These are phyloP conservation scores for Oxystoma pomonae DNA, from an alignment of 2,888 invertebrate genomes.

Conservation along the genomic window DNA sequence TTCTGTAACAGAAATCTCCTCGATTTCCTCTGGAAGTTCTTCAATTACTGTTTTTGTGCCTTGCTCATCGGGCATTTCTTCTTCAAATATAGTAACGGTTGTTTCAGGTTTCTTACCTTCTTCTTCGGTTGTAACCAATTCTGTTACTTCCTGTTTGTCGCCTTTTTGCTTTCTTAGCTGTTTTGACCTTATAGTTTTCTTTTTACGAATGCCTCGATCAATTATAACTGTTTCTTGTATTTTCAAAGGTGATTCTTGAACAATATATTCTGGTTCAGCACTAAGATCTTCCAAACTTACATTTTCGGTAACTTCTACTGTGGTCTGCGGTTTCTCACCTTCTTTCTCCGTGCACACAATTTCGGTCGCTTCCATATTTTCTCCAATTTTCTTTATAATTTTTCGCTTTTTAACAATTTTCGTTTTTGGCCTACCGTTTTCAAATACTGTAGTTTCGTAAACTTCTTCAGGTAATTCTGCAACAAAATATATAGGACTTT, in stretches of 20 bases:
- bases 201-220: constrained; percentile 23
- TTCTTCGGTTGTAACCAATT: constrained; percentile 30
- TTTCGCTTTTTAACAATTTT: constrained; percentile 35
- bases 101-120: constrained; percentile 29
- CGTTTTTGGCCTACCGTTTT: constrained; percentile 40
- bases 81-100: constrained; percentile 30
- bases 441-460: constrained; percentile 34
- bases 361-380: constrained; percentile 41
- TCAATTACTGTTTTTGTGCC: constrained; percentile 29
- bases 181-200: constrained; percentile 35
- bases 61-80: constrained; percentile 6
- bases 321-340: constrained; percentile 41
- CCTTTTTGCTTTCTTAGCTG: constrained; percentile 38
- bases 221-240: constrained; percentile 23
- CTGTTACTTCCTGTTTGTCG: constrained; percentile 34
- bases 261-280: too few relatives aligned
- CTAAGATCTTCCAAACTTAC: too few relatives aligned
- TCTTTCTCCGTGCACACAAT: constrained; percentile 41
- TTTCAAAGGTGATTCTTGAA: constrained; percentile 32
- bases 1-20: constrained; percentile 18
- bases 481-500: constrained; percentile 9
- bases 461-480: constrained; percentile 38
- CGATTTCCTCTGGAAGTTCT: constrained; percentile 19
- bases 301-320: too few relatives aligned
- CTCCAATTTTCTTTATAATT: constrained; percentile 36